phyloP scores from a whole-genome alignment of 2,797 vertebrate species.

The Serranus cabrilla region DNA sequence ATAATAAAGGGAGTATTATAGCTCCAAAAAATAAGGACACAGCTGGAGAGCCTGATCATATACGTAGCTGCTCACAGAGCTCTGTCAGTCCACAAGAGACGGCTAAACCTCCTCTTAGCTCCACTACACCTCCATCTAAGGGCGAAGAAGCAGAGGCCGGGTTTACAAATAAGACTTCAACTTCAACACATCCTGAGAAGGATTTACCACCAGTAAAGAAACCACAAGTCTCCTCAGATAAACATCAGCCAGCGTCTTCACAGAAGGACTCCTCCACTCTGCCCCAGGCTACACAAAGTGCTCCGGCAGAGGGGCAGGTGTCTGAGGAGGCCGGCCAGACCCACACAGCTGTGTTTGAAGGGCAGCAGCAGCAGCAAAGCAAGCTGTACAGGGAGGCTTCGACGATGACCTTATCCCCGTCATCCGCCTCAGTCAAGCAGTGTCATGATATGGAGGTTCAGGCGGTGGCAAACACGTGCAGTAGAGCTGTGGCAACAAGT shows the following conservation, averaged over 20 bases:
- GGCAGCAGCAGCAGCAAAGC: slow-evolving; percentile 50
- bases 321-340: slow-evolving; percentile 46
- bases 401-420: slow-evolving; percentile 91
- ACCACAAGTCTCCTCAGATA: slow-evolving; percentile 59
- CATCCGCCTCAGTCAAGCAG: slow-evolving; percentile 68
- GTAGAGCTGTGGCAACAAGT: slow-evolving; percentile 92
- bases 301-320: slow-evolving; percentile 41
- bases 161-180: slow-evolving; percentile 36
- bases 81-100: slow-evolving; percentile 42
- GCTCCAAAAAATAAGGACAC: slow-evolving; percentile 45
- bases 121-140: slow-evolving; percentile 24
- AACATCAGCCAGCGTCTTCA: slow-evolving; percentile 55
- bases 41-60: slow-evolving; percentile 54
- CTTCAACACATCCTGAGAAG: slow-evolving; percentile 41
- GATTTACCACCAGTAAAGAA: slow-evolving; percentile 49
- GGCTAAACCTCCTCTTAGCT: slow-evolving; percentile 25
- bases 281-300: slow-evolving; percentile 53
- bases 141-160: slow-evolving; percentile 32
- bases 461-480: slow-evolving; percentile 89
- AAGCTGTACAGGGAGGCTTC: slow-evolving; percentile 89
- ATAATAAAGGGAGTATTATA: slow-evolving; percentile 39
- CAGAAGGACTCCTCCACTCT: slow-evolving; percentile 47
- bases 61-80: slow-evolving; percentile 47
- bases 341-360: slow-evolving; percentile 51
- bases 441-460: slow-evolving; percentile 93